Evolutionary conservation across 2,888 invertebrate genomes (phyloP).

Genomic region (Drosophila anomalata): DNA sequence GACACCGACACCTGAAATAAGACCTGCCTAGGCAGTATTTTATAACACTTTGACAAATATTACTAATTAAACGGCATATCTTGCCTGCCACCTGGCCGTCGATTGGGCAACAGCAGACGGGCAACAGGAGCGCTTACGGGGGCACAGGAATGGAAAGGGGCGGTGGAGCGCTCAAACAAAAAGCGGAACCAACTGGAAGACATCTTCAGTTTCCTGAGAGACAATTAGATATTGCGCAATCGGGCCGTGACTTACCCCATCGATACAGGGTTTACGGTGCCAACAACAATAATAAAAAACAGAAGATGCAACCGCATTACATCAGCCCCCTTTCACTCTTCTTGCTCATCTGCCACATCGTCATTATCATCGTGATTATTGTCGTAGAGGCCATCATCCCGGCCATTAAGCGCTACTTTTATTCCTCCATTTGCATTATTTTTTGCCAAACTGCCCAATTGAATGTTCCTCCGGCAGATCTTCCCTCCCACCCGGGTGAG

Average conservation of each 20-base stretch:
- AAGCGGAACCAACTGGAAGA: conserved; percentile 53
- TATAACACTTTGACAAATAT: conserved; percentile 67
- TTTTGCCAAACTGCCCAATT: conserved; percentile 30
- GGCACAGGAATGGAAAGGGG: conserved; percentile 1
- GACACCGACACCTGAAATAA: conserved; percentile 62
- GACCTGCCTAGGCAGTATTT: conserved; percentile 52
- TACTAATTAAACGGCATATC: conserved; percentile 59
- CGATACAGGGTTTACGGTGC: conserved; percentile 32
- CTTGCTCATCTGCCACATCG: conserved; percentile 5
- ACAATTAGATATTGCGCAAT: conserved; percentile 68
- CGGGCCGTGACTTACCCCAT: conserved; percentile 46
- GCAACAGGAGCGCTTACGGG: conserved; percentile 1
- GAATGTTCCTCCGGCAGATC: conserved; percentile 25
- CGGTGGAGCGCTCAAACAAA: conserved; percentile 2
- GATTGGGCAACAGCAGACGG: conserved; percentile 24
- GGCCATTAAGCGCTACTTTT: conserved; percentile 15
- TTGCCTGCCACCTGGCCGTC: conserved; percentile 30
- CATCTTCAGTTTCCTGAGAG: conserved; percentile 61
- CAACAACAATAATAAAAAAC: conserved; percentile 1
- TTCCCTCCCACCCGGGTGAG: conserved; percentile 11
- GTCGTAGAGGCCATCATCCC: conserved; percentile 3
- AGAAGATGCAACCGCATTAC: conserved; percentile 67
- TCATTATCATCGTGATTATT: neutral
- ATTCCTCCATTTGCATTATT: conserved; percentile 18
- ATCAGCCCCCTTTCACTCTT: conserved; percentile 55